A percentile compares a stretch with the other conserved stretches of the same genome.
phyloP scores from a whole-genome alignment of 2,113 vertebrate species.

The Chascanopsetta lugubris region DNA sequence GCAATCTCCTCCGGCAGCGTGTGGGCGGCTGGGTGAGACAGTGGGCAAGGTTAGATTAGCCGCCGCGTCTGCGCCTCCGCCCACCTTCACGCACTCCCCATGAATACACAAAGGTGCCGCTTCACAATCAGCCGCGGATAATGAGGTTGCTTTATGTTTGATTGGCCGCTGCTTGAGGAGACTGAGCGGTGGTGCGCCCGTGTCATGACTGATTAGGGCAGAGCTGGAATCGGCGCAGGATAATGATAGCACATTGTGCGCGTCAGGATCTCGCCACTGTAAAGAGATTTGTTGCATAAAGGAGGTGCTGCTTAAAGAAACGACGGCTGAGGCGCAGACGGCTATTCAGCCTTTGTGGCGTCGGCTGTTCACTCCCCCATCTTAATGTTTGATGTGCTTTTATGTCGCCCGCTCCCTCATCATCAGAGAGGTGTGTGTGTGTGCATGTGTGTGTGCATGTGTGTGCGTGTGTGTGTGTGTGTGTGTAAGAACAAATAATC shows the following conservation, averaged over 20 bases:
- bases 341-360: constrained; percentile 52
- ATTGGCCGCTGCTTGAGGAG: constrained; percentile 68
- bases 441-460: constrained; percentile 3
- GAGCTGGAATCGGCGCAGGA: constrained; percentile 53
- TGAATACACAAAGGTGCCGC: constrained; percentile 74
- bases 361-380: constrained; percentile 42
- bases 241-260: constrained; percentile 71
- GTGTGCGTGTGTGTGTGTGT: constrained; percentile 16
- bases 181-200: constrained; percentile 68
- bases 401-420: constrained; percentile 47
- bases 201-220: constrained; percentile 75
- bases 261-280: constrained; percentile 30
- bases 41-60: constrained; percentile 54
- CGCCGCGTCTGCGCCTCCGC: constrained; percentile 24
- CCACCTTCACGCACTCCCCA: constrained; percentile 64
- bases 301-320: constrained; percentile 49
- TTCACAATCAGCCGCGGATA: constrained; percentile 76
- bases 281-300: constrained; percentile 59
- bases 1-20: constrained; percentile 52
- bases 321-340: constrained; percentile 29
- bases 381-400: constrained; percentile 69
- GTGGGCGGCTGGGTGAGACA: constrained; percentile 55
- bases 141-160: constrained; percentile 70
- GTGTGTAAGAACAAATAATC: constrained; percentile 4
- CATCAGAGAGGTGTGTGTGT: constrained; percentile 37